Base-by-base conservation (phyloP, 2,113 vertebrate genomes). In the Thinocorus orbignyianus region DNA sequence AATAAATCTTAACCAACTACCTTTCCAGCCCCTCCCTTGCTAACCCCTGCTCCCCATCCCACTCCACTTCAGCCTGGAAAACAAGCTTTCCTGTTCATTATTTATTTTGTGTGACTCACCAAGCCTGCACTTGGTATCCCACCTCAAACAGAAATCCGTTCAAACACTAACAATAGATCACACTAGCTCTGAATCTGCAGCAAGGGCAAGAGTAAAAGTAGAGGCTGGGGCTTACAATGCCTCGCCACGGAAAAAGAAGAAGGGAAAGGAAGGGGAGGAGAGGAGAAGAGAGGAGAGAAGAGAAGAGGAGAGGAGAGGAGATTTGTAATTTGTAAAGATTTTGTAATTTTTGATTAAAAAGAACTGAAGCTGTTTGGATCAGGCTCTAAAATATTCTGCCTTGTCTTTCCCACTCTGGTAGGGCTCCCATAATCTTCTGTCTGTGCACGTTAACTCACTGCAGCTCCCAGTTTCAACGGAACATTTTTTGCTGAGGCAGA, bases 1-100 rank as follows among this genome's bases (percentile, higher is more conserved):
- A 94, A 96, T 97, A 97, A 97, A 97, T 96, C 95, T 95, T 90
- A 80, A 94, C 81, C 95, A 94, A 94, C 90, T 96, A 94, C 92
- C 93, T 96, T 93, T 89, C 81, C 93, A 96, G 74, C 92, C 76
- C 90, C 91, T 93, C 95, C 95, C 72, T 93, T 13, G 7, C 79
- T 70, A 90, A 73, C 81, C 90, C 58, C 13, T 85, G 33, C 57
- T 64, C 57, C 52, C 70, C 28, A 72, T 89, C n/a, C 33, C 46
- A 42, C 37, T 74, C 30, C 60, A 64, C 52, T 87, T 87, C 33
- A 80, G 74, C 62, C 57, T 91, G 87, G 79, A 95, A 94, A 90
- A 80, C 64, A 91, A 88, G 69, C 69, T 91, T 97, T 93, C 80
- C 83, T 95, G 65, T 68, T 77, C 44, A 71, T 95, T 95, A 95